Evolutionary conservation across 2,113 vertebrate species (phyloP).

Genomic region (Phrynosoma platyrhinos): DNA sequence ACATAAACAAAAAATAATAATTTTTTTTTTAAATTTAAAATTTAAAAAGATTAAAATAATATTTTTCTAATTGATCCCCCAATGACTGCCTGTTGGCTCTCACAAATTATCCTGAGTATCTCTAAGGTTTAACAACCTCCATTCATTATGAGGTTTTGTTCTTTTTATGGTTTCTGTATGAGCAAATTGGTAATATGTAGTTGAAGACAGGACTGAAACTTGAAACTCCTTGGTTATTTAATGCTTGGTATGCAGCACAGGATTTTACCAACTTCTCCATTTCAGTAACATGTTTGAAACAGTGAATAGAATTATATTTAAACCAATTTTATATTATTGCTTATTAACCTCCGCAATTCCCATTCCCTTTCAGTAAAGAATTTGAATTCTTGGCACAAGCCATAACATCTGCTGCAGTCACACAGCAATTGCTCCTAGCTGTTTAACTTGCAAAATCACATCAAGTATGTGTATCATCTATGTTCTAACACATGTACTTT

Average conservation of each 20-base stretch:
- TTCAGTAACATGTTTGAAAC: neutral
- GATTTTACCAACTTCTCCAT: no score
- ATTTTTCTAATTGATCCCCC: no score
- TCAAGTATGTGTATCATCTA: neutral
- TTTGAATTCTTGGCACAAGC: conserved; percentile 3
- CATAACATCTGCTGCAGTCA: neutral
- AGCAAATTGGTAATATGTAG: neutral
- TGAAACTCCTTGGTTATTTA: neutral
- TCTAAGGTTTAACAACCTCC: no score
- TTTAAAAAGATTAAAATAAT: no score
- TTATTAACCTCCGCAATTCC: neutral
- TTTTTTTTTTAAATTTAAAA: no score
- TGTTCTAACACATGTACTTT: neutral
- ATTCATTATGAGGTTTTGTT: neutral
- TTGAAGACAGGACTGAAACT: neutral
- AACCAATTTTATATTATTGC: neutral
- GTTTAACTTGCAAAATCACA: conserved; percentile 26
- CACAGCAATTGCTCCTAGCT: neutral
- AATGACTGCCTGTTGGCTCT: no score
- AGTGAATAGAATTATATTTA: neutral
- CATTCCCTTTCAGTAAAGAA: neutral
- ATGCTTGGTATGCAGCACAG: neutral
- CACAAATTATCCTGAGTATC: no score
- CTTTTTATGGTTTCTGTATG: neutral
- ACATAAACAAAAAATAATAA: no score